Conservation (phyloP, 2,888 invertebrate genomes). For the Synergus gifuensis region DNA sequence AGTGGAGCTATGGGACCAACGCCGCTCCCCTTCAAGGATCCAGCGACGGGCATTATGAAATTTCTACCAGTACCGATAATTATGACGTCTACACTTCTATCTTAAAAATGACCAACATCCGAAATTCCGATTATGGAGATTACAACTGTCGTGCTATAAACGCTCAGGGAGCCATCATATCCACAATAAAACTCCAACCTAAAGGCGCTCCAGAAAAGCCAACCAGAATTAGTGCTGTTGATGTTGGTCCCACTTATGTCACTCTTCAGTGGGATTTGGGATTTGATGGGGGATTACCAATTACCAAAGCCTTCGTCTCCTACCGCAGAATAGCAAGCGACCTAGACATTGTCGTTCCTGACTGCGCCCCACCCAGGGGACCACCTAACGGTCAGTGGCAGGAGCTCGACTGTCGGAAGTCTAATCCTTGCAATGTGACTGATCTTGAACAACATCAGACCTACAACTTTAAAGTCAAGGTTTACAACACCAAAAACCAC, state of each 20-base stretch:
- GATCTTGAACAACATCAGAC: conserved; percentile 91
- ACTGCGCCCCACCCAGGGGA: conserved; percentile 81
- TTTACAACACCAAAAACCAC: conserved; percentile 91
- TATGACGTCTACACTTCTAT: conserved; percentile 93
- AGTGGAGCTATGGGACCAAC: conserved; percentile 92
- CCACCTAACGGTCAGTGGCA: conserved; percentile 85
- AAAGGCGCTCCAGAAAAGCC: conserved; percentile 94
- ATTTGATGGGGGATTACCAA: conserved; percentile 92
- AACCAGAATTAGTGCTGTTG: conserved; percentile 84
- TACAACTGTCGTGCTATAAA: conserved; percentile 94
- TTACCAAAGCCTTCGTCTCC: conserved; percentile 92
- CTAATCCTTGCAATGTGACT: conserved; percentile 93
- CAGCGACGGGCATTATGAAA: conserved; percentile 91
- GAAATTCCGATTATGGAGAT: conserved; percentile 93
- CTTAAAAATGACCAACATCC: conserved; percentile 85
- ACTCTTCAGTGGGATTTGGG: conserved; percentile 92
- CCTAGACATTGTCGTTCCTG: conserved; percentile 82
- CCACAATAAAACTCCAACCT: conserved; percentile 88
- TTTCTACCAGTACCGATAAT: conserved; percentile 88
- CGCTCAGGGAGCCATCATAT: conserved; percentile 86
- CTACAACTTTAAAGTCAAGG: conserved; percentile 93
- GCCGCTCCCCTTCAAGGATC: conserved; percentile 85
- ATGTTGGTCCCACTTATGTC: conserved; percentile 88
- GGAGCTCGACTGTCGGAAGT: conserved; percentile 91
- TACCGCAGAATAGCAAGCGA: conserved; percentile 85